Conservation (phyloP, 2,113 vertebrate genomes). For the Salvelinus alpinus region DNA sequence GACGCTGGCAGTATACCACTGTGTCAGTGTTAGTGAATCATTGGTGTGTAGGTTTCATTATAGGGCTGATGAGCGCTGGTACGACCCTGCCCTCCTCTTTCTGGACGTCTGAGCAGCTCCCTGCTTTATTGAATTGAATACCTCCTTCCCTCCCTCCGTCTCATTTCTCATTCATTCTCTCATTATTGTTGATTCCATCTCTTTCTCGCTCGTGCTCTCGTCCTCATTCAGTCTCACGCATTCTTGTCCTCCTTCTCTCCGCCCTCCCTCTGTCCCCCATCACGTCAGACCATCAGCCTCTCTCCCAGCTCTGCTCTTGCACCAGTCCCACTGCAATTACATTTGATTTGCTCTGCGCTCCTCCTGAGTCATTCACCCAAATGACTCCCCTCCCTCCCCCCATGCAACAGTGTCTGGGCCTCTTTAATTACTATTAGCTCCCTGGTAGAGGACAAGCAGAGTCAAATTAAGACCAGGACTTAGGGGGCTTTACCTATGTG, state of each 20-base stretch:
- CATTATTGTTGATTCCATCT: neutral
- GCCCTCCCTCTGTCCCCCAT: neutral
- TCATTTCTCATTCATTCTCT: neutral
- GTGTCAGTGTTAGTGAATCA: neutral
- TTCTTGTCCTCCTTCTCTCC: neutral
- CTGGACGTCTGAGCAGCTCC: no score
- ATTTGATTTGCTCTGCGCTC: conserved; percentile 68
- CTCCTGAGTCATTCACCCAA: conserved; percentile 65
- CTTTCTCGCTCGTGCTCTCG: conserved; percentile 28
- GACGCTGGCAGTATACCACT: neutral
- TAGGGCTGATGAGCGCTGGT: neutral
- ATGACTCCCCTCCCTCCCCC: conserved; percentile 58
- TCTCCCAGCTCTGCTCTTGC: conserved; percentile 30
- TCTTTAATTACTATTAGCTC: conserved; percentile 64
- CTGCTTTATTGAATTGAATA: no score
- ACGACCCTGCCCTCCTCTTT: no score
- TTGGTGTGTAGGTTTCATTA: neutral
- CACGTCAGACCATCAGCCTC: conserved; percentile 28
- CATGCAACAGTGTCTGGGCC: conserved; percentile 53
- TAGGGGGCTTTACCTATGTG: no score
- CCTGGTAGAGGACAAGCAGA: conserved; percentile 51
- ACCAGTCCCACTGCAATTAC: conserved; percentile 70
- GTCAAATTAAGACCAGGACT: conserved; percentile 49
- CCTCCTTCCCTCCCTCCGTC: neutral
- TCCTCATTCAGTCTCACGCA: conserved; percentile 27